Conservation (phyloP, 2,797 vertebrate genomes). For the Protonibea diacanthus region DNA sequence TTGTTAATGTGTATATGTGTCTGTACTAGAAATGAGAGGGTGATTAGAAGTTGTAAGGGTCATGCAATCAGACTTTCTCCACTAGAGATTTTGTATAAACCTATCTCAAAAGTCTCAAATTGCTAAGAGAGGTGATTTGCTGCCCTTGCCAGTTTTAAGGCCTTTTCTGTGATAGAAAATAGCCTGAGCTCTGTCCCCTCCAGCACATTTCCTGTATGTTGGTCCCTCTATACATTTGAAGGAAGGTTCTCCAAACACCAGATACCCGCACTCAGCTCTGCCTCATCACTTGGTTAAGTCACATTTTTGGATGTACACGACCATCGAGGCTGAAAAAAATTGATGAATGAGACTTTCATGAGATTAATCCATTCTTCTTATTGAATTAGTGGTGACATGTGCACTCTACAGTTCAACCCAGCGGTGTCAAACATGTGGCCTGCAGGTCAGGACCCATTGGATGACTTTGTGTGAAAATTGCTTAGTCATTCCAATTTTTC, state of each 20-base stretch:
- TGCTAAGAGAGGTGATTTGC: neutral
- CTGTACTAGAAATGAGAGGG: neutral
- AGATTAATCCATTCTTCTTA: neutral
- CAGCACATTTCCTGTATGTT: neutral
- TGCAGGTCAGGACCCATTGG: too few relatives aligned
- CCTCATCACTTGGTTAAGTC: neutral
- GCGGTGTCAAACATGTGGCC: too few relatives aligned
- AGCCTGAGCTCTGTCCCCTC: neutral
- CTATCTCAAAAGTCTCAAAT: too few relatives aligned
- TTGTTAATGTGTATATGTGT: neutral
- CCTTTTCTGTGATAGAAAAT: neutral
- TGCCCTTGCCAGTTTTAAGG: neutral
- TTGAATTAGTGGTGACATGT: neutral
- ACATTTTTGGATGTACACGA: neutral
- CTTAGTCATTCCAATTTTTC: too few relatives aligned
- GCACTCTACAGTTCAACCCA: neutral
- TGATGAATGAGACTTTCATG: neutral
- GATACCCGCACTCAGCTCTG: neutral
- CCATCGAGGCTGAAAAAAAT: neutral
- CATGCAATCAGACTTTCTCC: neutral
- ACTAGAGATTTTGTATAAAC: neutral
- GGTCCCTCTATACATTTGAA: neutral
- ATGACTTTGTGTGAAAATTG: too few relatives aligned
- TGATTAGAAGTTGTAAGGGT: neutral
- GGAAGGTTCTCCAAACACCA: neutral